A percentile compares a stretch with the other conserved stretches of the same genome.
Evolutionary conservation across 2,888 invertebrate species (phyloP).

Genomic region (Zaprionus obscuricornis): DNA sequence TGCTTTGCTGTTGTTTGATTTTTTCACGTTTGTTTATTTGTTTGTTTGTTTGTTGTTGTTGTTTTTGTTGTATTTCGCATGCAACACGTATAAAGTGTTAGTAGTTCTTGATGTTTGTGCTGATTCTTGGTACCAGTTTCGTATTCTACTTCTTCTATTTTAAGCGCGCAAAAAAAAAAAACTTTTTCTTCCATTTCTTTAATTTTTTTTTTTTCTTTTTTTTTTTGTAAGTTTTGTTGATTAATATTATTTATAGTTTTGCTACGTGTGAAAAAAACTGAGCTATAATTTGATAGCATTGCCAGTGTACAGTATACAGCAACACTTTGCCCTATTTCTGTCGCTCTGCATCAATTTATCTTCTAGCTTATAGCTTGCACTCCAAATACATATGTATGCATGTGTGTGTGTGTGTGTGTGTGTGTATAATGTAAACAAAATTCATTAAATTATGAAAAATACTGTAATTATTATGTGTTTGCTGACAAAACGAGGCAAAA

Average conservation of each 20-base stretch:
- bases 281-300: slow-evolving; percentile 29
- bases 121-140: slow-evolving; percentile 55
- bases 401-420: background rate
- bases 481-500: background rate
- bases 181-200: background rate
- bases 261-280: slow-evolving; percentile 40
- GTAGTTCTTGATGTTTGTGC: slow-evolving; percentile 42
- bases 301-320: background rate
- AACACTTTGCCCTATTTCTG: slow-evolving; percentile 50
- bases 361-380: too few relatives aligned
- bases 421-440: slow-evolving; percentile 33
- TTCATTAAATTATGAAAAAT: slow-evolving; percentile 21
- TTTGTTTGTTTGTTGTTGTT: slow-evolving; percentile 17
- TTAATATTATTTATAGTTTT: slow-evolving; percentile 63
- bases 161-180: background rate
- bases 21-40: slow-evolving; percentile 64
- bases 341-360: slow-evolving; percentile 24
- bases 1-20: slow-evolving; percentile 57
- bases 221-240: slow-evolving; percentile 34
- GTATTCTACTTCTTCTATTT: background rate
- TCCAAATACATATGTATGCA: too few relatives aligned
- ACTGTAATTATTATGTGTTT: slow-evolving; percentile 1
- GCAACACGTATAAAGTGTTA: slow-evolving; percentile 42
- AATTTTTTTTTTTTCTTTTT: background rate
- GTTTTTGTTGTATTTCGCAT: slow-evolving; percentile 53